A percentile compares a stretch with the other conserved stretches of the same genome.
Evolutionary conservation across 1,140 invertebrate species (phyloP).

Genomic region (Apocrypta bakeri): DNA sequence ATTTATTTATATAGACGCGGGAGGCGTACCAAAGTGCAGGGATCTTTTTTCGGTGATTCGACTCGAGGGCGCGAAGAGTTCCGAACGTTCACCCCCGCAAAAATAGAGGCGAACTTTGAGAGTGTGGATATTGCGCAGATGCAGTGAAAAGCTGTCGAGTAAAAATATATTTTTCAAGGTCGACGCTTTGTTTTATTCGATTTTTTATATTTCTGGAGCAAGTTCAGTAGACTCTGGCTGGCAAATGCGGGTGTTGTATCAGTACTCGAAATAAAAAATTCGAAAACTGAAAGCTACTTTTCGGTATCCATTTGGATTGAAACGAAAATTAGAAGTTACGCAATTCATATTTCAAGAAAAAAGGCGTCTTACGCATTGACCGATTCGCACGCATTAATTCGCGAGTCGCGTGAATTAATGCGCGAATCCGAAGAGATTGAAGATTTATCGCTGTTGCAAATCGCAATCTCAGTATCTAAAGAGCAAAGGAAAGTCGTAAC

Average conservation of each 20-base stretch:
- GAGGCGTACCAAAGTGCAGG: neutral
- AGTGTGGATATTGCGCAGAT: neutral
- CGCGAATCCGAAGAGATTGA: no score
- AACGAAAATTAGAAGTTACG: no score
- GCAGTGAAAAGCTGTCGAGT: neutral
- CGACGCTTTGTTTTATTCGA: slow-evolving; percentile 9
- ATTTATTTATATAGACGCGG: slow-evolving; percentile 12
- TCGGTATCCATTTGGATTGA: no score
- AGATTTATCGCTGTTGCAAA: no score
- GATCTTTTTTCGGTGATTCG: neutral
- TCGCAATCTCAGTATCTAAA: no score
- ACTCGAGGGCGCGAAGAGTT: neutral
- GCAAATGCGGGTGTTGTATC: neutral
- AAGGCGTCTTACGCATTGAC: no score
- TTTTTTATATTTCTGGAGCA: slow-evolving; percentile 16
- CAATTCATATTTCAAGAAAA: no score
- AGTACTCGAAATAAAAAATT: no score
- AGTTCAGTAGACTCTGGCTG: slow-evolving; percentile 12
- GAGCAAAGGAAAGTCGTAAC: no score
- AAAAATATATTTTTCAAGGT: slow-evolving; percentile 44
- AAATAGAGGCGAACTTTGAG: slow-evolving; percentile 2
- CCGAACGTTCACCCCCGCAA: slow-evolving; percentile 31
- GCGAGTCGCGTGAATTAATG: no score
- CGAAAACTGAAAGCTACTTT: no score
- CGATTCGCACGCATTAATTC: no score